Conservation (phyloP, 30 jellyfish, hydroid and myxozoan genomes). For the Pseudorhiza aurosa region DNA sequence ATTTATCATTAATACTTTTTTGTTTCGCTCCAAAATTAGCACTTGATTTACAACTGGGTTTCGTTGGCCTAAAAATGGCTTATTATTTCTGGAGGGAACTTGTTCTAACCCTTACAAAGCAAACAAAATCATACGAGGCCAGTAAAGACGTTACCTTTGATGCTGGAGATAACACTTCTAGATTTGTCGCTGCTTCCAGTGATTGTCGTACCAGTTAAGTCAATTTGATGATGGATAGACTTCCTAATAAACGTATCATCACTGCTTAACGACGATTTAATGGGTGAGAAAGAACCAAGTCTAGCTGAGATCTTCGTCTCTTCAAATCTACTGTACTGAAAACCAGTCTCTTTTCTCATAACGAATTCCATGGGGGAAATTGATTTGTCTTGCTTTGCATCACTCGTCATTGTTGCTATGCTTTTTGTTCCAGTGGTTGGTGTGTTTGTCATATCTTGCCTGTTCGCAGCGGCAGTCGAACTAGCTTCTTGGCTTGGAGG, state of each 20-base stretch:
- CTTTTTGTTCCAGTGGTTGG: constrained; percentile 47
- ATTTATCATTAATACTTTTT: too few species aligned
- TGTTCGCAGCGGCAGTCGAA: constrained; percentile 7
- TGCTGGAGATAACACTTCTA: constrained; percentile 20
- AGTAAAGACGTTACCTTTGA: constrained; percentile 5
- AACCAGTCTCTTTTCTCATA: constrained; percentile 69
- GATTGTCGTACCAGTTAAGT: constrained; percentile 47
- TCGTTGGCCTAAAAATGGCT: too few species aligned
- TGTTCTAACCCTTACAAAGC: too few species aligned
- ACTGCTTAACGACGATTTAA: constrained; percentile 32
- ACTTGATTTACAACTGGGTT: too few species aligned
- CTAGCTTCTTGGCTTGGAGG: background rate
- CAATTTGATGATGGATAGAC: constrained; percentile 57
- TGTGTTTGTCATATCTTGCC: constrained; percentile 1
- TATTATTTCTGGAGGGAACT: too few species aligned
- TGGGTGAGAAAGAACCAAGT: constrained; percentile 43
- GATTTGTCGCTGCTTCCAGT: constrained; percentile 16
- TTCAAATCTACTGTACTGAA: constrained; percentile 60
- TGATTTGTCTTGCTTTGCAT: constrained; percentile 62
- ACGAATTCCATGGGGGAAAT: constrained; percentile 69
- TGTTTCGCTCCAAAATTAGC: background rate
- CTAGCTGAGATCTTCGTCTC: constrained; percentile 58
- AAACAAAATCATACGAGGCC: too few species aligned
- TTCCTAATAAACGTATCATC: constrained; percentile 51
- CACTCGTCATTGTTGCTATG: constrained; percentile 77